Conservation (phyloP, 1,140 invertebrate genomes). For the Drosophila oshimai region DNA sequence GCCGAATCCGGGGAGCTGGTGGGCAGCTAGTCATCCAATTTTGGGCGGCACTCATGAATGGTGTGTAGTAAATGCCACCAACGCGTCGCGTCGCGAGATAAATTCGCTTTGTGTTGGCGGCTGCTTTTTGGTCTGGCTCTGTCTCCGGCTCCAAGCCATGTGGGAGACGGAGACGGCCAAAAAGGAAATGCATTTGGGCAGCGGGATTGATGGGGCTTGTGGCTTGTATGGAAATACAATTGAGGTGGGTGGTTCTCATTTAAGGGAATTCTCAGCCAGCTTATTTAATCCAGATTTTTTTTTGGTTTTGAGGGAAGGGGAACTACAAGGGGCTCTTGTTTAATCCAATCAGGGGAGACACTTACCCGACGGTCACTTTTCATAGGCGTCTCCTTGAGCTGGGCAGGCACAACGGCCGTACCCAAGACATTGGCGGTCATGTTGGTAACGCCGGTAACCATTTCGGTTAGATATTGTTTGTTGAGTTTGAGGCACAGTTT, state of each 20-base stretch:
- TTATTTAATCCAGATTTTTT: conserved; percentile 10
- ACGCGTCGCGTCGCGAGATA: conserved; percentile 33
- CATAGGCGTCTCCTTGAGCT: conserved; percentile 71
- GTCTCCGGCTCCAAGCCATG: conserved; percentile 41
- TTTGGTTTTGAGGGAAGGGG: background rate
- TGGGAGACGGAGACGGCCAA: conserved; percentile 75
- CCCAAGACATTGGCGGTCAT: conserved; percentile 75
- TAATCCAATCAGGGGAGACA: conserved; percentile 20
- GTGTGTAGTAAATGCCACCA: conserved; percentile 42
- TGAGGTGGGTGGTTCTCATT: conserved; percentile 32
- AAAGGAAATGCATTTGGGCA: conserved; percentile 78
- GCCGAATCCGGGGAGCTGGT: conserved; percentile 41
- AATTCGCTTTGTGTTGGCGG: conserved; percentile 60
- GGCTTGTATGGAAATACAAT: conserved; percentile 27
- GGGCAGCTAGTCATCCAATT: conserved; percentile 64
- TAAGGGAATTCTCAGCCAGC: conserved; percentile 21
- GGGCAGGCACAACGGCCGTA: conserved; percentile 62
- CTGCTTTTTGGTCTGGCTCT: conserved; percentile 35
- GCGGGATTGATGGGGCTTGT: conserved; percentile 48
- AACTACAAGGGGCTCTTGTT: background rate
- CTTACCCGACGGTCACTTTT: conserved; percentile 82
- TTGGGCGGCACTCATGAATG: conserved; percentile 75
- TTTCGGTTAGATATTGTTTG: conserved; percentile 72
- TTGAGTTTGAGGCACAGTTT: conserved; percentile 74
- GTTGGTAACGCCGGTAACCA: conserved; percentile 81